A percentile compares a stretch with the other conserved stretches of the same genome.
Conservation (phyloP, 2,113 vertebrate genomes). For the Silurus meridionalis region DNA sequence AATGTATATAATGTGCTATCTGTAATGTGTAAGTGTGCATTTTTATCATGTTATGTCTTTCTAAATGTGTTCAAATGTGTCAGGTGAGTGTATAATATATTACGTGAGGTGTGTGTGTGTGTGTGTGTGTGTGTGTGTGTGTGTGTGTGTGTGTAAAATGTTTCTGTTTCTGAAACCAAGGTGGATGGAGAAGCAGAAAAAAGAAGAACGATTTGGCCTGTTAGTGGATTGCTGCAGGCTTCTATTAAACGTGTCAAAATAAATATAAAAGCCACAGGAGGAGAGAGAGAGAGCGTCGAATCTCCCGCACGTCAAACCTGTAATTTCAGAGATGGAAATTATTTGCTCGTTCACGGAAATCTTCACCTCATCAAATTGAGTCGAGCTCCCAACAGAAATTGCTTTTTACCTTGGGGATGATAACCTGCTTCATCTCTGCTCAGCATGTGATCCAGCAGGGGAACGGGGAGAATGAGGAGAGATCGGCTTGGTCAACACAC, state of each 20-base stretch:
- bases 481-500: constrained; percentile 55
- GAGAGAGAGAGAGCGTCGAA: constrained; percentile 59
- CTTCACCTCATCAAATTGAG: constrained; percentile 70
- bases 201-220: constrained; percentile 26
- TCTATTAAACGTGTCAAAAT: constrained; percentile 61
- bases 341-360: constrained; percentile 67
- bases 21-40: neutral
- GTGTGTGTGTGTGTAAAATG: constrained; percentile 10
- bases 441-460: constrained; percentile 56
- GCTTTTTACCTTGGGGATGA: constrained; percentile 75
- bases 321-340: constrained; percentile 73
- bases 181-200: constrained; percentile 1
- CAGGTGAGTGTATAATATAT: neutral
- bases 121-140: neutral
- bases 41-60: neutral
- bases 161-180: neutral
- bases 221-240: constrained; percentile 47
- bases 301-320: constrained; percentile 71
- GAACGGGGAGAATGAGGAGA: constrained; percentile 49
- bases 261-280: constrained; percentile 55
- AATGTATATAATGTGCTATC: neutral
- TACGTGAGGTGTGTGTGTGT: neutral
- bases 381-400: constrained; percentile 75
- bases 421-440: constrained; percentile 63
- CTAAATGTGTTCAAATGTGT: neutral